Conservation (phyloP, 2,113 vertebrate species). For the Tamias sibiricus region DNA sequence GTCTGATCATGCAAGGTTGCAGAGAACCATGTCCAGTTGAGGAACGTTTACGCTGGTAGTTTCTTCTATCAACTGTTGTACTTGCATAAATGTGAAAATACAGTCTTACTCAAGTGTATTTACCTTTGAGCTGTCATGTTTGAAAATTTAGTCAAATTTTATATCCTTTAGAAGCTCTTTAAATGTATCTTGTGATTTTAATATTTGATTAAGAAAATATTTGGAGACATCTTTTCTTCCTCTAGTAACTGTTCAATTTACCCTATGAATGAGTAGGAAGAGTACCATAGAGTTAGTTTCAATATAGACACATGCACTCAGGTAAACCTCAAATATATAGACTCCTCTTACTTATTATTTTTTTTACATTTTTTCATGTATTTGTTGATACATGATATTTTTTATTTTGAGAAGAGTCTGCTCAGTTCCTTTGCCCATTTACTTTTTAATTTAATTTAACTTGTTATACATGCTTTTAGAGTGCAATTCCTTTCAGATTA, state of each 20-base stretch:
- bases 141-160: conserved; percentile 16
- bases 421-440: too few relatives aligned
- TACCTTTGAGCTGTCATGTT: neutral
- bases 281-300: neutral
- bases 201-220: conserved; percentile 50
- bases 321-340: neutral
- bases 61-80: neutral
- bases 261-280: neutral
- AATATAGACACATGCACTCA: neutral
- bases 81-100: neutral
- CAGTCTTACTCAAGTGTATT: neutral
- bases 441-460: too few relatives aligned
- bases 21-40: neutral
- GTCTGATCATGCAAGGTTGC: neutral
- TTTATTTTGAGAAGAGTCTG: too few relatives aligned
- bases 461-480: too few relatives aligned
- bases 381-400: too few relatives aligned
- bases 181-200: conserved; percentile 52
- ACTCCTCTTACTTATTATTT: too few relatives aligned
- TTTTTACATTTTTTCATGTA: too few relatives aligned
- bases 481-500: too few relatives aligned
- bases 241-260: conserved; percentile 49
- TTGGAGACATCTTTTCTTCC: conserved; percentile 22
- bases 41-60: neutral
- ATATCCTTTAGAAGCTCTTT: neutral